A percentile compares a stretch with the other conserved stretches of the same genome.
Evolutionary conservation across 2,113 vertebrate species (phyloP).

Genomic region (Bufo gargarizans): DNA sequence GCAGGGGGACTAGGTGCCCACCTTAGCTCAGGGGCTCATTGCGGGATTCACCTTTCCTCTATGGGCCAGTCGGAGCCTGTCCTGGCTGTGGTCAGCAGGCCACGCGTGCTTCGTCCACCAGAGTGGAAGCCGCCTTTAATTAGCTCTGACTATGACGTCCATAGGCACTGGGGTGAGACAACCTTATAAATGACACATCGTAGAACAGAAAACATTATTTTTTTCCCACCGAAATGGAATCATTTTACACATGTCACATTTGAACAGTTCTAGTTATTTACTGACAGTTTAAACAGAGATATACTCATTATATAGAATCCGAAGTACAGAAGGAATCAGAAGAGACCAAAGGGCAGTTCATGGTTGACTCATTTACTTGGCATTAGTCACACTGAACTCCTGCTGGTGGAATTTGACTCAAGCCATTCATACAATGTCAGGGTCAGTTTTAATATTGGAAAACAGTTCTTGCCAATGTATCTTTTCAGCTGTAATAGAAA

Average conservation of each 20-base stretch:
- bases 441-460: neutral
- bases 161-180: neutral
- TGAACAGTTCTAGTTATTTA: neutral
- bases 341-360: conserved; percentile 1
- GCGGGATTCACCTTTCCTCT: no score
- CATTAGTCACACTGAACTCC: neutral
- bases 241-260: neutral
- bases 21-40: no score
- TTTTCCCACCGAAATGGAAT: neutral
- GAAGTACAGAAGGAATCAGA: neutral
- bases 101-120: no score
- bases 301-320: neutral
- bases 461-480: neutral
- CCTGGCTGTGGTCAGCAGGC: neutral
- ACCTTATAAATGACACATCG: neutral
- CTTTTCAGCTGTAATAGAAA: neutral
- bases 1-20: no score
- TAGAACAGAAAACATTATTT: neutral
- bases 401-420: neutral
- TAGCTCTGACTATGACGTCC: neutral
- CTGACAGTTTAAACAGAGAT: neutral
- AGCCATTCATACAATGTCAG: neutral
- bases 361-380: neutral
- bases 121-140: neutral
- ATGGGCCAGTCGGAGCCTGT: no score